Evolutionary conservation across 2,797 vertebrate genomes (phyloP).

Genomic region (Phrynocephalus vlangalii): DNA sequence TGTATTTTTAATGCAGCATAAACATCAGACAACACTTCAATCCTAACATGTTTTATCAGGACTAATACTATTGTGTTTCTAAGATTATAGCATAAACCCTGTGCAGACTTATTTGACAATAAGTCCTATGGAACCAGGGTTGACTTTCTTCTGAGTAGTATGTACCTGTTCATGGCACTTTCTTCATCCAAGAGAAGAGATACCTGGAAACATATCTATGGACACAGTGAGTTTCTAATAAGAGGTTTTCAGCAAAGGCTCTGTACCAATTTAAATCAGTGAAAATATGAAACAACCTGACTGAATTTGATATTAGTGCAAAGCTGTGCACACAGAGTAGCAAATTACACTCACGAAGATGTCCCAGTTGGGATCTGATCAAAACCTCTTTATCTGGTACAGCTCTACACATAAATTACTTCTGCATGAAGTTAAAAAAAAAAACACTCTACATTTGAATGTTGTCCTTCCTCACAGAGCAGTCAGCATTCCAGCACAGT

Average conservation of each 20-base stretch:
- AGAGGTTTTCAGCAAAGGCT: slow-evolving; percentile 25
- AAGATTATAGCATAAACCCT: background rate
- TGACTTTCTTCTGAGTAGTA: background rate
- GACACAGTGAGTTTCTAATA: rapidly evolving
- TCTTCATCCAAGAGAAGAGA: background rate
- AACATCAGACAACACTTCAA: background rate
- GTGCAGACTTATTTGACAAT: background rate
- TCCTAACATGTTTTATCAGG: background rate
- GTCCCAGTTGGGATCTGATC: background rate
- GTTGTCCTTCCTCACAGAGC: background rate
- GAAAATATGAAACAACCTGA: background rate
- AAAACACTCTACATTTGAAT: background rate
- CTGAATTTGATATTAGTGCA: slow-evolving; percentile 7
- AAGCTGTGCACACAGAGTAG: background rate
- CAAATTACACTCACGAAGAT: background rate
- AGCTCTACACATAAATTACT: background rate
- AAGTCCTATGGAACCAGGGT: background rate
- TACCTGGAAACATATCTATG: background rate
- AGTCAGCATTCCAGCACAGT: background rate
- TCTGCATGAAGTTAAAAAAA: background rate
- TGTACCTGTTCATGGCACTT: background rate
- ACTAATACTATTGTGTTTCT: background rate
- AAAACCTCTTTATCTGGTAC: background rate
- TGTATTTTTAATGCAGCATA: background rate
- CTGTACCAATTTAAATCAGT: rapidly evolving